A percentile compares a stretch with the other conserved stretches of the same genome.
Conservation (phyloP, 2,888 invertebrate species). For the Galerucella pusilla region DNA sequence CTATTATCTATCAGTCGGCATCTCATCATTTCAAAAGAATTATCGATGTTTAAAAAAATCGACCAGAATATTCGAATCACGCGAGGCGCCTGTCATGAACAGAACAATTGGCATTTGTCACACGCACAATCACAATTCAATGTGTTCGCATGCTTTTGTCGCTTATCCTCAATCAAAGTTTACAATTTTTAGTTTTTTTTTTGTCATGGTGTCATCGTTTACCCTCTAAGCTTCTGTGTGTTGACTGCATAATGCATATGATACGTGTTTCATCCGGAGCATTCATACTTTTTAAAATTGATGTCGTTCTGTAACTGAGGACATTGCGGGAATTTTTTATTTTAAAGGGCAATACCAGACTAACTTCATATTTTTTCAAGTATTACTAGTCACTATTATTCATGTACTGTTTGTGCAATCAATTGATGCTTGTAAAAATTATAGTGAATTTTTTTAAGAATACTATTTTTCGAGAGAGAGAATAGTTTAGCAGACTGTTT, state of each 20-base stretch:
- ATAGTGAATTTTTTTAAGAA: no score
- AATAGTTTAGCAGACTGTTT: no score
- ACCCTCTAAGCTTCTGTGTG: not conserved
- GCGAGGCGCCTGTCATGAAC: constrained; percentile 54
- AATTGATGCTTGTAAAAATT: no score
- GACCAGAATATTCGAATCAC: constrained; percentile 50
- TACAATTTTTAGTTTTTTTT: constrained; percentile 48
- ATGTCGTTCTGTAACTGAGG: not conserved
- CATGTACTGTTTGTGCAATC: no score
- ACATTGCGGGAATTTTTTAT: not conserved
- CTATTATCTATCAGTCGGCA: constrained; percentile 18
- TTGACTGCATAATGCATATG: constrained; percentile 1
- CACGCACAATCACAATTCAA: constrained; percentile 52
- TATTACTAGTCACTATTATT: no score
- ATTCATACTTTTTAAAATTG: not conserved
- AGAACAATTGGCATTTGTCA: constrained; percentile 50
- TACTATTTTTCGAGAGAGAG: no score
- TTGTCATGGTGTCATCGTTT: not conserved
- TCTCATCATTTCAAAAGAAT: constrained; percentile 33
- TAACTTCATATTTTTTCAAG: no score
- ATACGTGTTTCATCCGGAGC: not conserved
- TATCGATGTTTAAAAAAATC: constrained; percentile 35
- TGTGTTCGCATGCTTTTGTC: constrained; percentile 53
- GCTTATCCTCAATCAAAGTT: constrained; percentile 41
- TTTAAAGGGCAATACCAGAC: not conserved